A percentile compares a stretch with the other conserved stretches of the same genome.
Conservation (phyloP, 1,140 invertebrate species). For the Drosophila ambigua region DNA sequence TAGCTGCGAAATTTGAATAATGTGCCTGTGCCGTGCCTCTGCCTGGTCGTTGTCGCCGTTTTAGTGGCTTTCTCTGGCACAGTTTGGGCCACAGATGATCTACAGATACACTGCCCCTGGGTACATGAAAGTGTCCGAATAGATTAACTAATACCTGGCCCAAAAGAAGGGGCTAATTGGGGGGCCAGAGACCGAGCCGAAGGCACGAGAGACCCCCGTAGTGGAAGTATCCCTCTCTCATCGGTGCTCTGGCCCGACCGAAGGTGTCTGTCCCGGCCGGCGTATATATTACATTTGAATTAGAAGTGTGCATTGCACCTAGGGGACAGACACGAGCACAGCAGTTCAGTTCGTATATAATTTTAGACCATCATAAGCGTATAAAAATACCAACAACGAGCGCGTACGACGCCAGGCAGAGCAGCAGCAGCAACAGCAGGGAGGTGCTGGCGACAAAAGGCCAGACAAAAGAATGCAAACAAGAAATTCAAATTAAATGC, state of each 20-base stretch:
- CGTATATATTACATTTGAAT: slow-evolving; percentile 76
- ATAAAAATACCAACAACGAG: slow-evolving; percentile 68
- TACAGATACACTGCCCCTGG: slow-evolving; percentile 36
- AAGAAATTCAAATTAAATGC: slow-evolving; percentile 77
- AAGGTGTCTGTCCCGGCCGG: slow-evolving; percentile 33
- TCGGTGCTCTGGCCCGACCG: slow-evolving; percentile 36
- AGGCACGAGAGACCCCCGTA: too few relatives aligned
- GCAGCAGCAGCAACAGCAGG: slow-evolving; percentile 11
- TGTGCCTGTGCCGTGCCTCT: slow-evolving; percentile 28
- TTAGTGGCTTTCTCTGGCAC: slow-evolving; percentile 41
- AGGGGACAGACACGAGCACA: slow-evolving; percentile 50
- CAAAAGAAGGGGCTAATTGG: too few relatives aligned
- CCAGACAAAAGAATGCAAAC: slow-evolving; percentile 73
- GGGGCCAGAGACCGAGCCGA: too few relatives aligned
- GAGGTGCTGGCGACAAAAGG: slow-evolving; percentile 44
- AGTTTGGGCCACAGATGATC: slow-evolving; percentile 22
- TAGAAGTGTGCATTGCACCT: slow-evolving; percentile 77
- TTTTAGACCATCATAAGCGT: slow-evolving; percentile 77
- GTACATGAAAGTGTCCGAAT: too few relatives aligned
- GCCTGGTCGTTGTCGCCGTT: slow-evolving; percentile 67
- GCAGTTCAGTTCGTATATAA: slow-evolving; percentile 60
- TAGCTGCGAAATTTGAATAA: slow-evolving; percentile 64
- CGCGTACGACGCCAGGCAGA: slow-evolving; percentile 24
- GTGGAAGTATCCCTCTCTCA: slow-evolving; percentile 4
- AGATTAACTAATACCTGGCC: too few relatives aligned